Percentiles rank a stretch among this genome's conserved stretches.
Evolutionary conservation across 2,113 vertebrate species (phyloP).

Genomic region (Amphiprion percula): DNA sequence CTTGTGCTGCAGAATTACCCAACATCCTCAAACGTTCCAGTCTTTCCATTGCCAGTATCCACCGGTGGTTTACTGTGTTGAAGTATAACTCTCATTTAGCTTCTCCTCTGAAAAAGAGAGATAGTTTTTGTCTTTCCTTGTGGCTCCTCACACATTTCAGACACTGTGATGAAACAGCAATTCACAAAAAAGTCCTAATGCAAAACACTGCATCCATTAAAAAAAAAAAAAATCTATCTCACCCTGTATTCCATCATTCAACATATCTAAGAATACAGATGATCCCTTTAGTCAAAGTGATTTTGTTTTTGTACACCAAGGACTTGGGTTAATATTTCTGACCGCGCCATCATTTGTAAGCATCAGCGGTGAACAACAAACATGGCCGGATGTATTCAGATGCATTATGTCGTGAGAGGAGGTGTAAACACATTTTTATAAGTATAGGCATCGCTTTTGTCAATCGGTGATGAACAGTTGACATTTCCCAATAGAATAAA

Average conservation of each 20-base stretch:
- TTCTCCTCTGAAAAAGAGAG: slow-evolving; percentile 27
- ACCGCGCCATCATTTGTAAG: slow-evolving; percentile 16
- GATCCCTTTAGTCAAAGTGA: slow-evolving; percentile 32
- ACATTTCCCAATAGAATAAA: slow-evolving; percentile 5
- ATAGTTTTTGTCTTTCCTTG: slow-evolving; percentile 25
- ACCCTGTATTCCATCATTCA: slow-evolving; percentile 24
- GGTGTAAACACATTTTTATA: slow-evolving; percentile 7
- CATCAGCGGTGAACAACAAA: slow-evolving; percentile 28
- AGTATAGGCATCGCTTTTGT: neutral
- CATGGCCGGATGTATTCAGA: neutral
- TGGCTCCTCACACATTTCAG: neutral
- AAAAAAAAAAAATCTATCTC: neutral
- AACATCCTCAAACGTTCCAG: too few relatives aligned
- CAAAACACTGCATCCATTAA: slow-evolving; percentile 26
- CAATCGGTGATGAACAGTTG: slow-evolving; percentile 23
- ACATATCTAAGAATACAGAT: slow-evolving; percentile 12
- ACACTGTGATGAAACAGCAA: neutral
- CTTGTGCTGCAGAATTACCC: too few relatives aligned
- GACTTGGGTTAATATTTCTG: slow-evolving; percentile 26
- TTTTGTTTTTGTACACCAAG: slow-evolving; percentile 45
- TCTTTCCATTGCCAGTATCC: too few relatives aligned
- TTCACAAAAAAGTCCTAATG: slow-evolving; percentile 21
- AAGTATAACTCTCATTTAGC: neutral
- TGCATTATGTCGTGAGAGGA: neutral
- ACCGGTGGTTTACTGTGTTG: too few relatives aligned